phyloP scores from a whole-genome alignment of 1,140 invertebrate genomes.

The Planococcus citri region DNA sequence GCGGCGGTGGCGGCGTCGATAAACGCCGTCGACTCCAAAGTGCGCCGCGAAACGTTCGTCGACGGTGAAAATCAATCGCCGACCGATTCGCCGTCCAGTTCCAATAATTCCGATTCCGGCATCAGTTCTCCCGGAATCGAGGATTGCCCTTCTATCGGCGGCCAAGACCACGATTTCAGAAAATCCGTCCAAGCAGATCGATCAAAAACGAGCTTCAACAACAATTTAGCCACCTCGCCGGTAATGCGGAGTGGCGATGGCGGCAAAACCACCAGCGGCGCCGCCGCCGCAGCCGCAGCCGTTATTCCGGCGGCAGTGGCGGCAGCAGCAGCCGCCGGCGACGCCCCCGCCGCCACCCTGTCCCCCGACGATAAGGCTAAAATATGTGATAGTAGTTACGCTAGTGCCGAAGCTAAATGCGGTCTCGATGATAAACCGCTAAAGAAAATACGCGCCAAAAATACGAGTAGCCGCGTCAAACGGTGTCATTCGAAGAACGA shows the following conservation, averaged over 20 bases:
- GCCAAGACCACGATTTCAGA: not conserved
- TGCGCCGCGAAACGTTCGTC: not conserved
- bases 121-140: slow-evolving; percentile 2
- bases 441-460: not conserved
- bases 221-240: not conserved
- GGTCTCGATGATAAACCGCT: not conserved
- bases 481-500: not conserved
- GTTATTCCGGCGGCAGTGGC: too few species aligned
- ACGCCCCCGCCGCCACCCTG: too few species aligned
- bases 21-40: not conserved
- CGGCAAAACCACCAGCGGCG: not conserved
- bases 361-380: too few species aligned
- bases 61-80: not conserved
- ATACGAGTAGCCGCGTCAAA: not conserved
- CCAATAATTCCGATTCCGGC: slow-evolving; percentile 4
- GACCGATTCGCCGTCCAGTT: not conserved
- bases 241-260: not conserved
- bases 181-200: not conserved
- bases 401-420: too few species aligned
- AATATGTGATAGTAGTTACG: too few species aligned
- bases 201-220: not conserved
- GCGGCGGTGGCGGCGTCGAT: not conserved
- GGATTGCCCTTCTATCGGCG: not conserved
- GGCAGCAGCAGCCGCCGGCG: too few species aligned
- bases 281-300: not conserved